Conservation (phyloP, 2,797 vertebrate genomes). For the Gymnoscopelus braueri region DNA sequence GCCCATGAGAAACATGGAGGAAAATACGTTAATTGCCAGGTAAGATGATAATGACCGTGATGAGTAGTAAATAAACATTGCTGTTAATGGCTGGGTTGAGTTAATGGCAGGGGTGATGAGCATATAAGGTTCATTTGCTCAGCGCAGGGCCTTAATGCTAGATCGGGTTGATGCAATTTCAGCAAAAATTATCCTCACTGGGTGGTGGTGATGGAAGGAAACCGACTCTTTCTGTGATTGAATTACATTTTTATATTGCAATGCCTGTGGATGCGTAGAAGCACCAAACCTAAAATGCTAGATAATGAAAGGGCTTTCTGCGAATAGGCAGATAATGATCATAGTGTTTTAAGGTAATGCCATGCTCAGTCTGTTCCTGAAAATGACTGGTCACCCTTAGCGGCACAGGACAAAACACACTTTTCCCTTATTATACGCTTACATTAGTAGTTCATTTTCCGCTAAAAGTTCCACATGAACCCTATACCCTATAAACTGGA, state of each 20-base stretch:
- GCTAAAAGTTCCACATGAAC: conserved; percentile 18
- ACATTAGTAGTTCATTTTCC: conserved; percentile 5
- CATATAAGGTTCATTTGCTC: not conserved
- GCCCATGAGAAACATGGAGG: not conserved
- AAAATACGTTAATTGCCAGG: not conserved
- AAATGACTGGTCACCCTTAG: conserved; percentile 22
- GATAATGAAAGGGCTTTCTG: conserved; percentile 9
- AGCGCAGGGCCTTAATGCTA: not conserved
- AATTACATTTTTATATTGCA: not conserved
- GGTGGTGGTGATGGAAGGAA: not conserved
- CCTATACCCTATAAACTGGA: conserved; percentile 38
- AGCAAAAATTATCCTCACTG: not conserved
- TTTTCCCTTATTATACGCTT: conserved; percentile 38
- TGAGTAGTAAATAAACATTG: not conserved
- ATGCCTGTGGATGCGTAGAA: not conserved
- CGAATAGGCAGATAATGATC: conserved; percentile 18
- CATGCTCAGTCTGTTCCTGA: conserved; percentile 6
- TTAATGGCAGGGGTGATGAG: not conserved
- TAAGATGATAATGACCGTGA: conserved; percentile 2
- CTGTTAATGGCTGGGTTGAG: not conserved
- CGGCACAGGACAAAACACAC: conserved; percentile 13
- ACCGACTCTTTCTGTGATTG: not conserved
- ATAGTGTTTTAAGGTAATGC: conserved; percentile 8
- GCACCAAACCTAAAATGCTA: not conserved
- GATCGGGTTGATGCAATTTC: not conserved